Percentiles rank a stretch among this genome's conserved stretches.
Conservation (phyloP, 2,113 vertebrate genomes). For the Lasiurus cinereus region DNA sequence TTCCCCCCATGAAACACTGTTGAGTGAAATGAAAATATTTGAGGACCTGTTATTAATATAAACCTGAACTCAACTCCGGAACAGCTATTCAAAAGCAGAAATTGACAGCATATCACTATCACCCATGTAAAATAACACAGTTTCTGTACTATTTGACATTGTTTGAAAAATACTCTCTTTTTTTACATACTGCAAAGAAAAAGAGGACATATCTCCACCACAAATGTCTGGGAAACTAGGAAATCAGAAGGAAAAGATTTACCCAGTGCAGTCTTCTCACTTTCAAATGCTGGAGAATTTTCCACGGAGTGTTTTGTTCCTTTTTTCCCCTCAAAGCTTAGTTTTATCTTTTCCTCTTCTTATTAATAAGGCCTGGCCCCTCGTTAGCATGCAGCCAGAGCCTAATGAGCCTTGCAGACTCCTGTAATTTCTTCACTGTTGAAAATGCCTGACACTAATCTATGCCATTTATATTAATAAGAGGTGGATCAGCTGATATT, state of each 20-base stretch:
- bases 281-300: constrained; percentile 63
- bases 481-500: constrained; percentile 88
- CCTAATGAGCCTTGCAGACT: constrained; percentile 90
- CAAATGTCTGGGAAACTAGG: constrained; percentile 70
- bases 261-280: constrained; percentile 52
- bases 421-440: constrained; percentile 91
- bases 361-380: constrained; percentile 89
- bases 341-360: constrained; percentile 80
- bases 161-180: background rate
- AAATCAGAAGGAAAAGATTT: constrained; percentile 67
- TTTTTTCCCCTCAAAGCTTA: constrained; percentile 60
- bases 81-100: background rate
- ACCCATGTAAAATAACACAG: background rate
- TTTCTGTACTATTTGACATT: background rate
- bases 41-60: background rate
- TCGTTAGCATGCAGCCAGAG: constrained; percentile 88
- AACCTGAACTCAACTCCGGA: background rate
- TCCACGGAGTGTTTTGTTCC: constrained; percentile 49
- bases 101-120: background rate
- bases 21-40: background rate
- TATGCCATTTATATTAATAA: constrained; percentile 92
- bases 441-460: constrained; percentile 91
- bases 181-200: background rate
- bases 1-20: no score
- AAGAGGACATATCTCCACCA: constrained; percentile 45